These are phyloP conservation scores for Atopsyche davidsoni DNA, from an alignment of 1,140 invertebrate genomes.

Conservation along the genomic window DNA sequence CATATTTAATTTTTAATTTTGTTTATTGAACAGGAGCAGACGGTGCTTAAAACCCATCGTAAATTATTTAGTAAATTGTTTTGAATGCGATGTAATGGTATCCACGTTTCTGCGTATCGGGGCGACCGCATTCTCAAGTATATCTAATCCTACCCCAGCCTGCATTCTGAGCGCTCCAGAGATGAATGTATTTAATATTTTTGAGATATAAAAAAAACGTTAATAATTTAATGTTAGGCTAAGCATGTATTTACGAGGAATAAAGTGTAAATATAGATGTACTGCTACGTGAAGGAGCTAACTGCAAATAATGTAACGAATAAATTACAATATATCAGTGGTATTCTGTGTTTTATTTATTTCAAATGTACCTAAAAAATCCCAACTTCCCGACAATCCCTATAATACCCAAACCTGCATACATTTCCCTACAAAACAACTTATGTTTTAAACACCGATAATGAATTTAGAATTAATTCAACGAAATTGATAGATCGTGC, in stretches of 20 bases:
- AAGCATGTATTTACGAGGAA: conserved; percentile 23
- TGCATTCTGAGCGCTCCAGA: too few species aligned
- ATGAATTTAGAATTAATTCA: too few species aligned
- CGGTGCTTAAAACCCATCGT: too few species aligned
- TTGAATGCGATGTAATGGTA: too few species aligned
- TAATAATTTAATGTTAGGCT: conserved; percentile 25
- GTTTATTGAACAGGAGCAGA: too few species aligned
- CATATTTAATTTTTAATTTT: too few species aligned
- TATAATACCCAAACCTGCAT: conserved; percentile 1
- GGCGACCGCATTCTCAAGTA: too few species aligned
- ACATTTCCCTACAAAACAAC: conserved; percentile 1
- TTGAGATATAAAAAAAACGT: conserved; percentile 20
- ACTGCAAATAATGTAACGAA: conserved; percentile 31
- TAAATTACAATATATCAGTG: conserved; percentile 32
- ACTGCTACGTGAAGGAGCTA: conserved; percentile 24
- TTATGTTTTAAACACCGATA: too few species aligned
- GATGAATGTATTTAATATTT: conserved; percentile 29
- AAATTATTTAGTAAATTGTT: too few species aligned
- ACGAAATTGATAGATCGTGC: too few species aligned
- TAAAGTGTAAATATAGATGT: conserved; percentile 30
- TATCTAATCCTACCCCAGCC: too few species aligned
- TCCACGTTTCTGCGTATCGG: too few species aligned
- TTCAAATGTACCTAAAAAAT: conserved; percentile 1
- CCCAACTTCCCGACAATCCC: background rate
- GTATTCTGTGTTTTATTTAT: conserved; percentile 23